These are phyloP conservation scores for Podilymbus podiceps DNA, from an alignment of 2,113 vertebrate species.

Conservation along the genomic window DNA sequence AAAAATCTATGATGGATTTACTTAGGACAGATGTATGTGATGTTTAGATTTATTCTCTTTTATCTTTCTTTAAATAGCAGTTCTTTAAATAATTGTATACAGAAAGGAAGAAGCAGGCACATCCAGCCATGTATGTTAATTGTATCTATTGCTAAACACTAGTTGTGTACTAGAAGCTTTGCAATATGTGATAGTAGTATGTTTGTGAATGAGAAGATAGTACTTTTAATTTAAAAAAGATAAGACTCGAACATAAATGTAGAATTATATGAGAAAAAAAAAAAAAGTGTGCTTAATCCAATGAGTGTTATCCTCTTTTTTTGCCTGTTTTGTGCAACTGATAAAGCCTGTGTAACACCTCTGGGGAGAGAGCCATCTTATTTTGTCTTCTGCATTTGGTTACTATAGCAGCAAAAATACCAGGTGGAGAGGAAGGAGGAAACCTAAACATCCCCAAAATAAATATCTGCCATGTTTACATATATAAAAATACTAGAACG, in stretches of 20 bases:
- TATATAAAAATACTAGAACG: conserved; percentile 1
- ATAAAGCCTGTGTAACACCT: background rate
- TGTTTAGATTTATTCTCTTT: background rate
- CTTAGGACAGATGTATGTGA: background rate
- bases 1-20: background rate
- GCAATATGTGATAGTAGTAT: background rate
- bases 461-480: conserved; percentile 35
- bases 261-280: background rate
- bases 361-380: conserved; percentile 40
- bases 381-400: conserved; percentile 73
- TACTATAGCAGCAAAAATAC: conserved; percentile 78
- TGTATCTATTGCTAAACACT: background rate
- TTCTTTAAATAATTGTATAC: background rate
- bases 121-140: background rate
- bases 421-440: conserved; percentile 7
- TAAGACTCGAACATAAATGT: background rate
- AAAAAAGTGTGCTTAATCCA: background rate
- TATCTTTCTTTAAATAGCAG: background rate
- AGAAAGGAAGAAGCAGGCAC: background rate
- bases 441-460: background rate
- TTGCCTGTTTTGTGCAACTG: background rate
- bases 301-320: background rate
- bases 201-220: background rate
- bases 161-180: background rate
- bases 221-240: background rate